Conservation (phyloP, 2,797 vertebrate species). For the Xiphorhynchus erythropygius region DNA sequence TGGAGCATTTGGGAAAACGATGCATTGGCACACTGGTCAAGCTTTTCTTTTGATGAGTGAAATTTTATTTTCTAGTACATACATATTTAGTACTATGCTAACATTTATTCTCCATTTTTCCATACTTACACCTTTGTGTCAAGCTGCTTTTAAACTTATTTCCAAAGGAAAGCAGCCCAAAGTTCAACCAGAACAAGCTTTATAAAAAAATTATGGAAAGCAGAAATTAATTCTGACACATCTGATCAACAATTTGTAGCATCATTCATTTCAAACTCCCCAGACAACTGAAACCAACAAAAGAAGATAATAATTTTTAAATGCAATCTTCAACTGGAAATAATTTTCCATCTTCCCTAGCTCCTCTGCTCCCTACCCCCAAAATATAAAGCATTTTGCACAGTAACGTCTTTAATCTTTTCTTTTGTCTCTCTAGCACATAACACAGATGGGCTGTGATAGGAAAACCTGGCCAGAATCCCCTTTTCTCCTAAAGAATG, state of each 20-base stretch:
- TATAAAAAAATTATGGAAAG: constrained; percentile 44
- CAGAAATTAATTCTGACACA: constrained; percentile 73
- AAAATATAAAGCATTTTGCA: constrained; percentile 43
- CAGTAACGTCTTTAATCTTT: constrained; percentile 65
- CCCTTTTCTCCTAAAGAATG: constrained; percentile 58
- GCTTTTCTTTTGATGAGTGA: constrained; percentile 13
- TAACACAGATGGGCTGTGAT: constrained; percentile 61
- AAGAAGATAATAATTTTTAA: constrained; percentile 66
- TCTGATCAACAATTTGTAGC: constrained; percentile 71
- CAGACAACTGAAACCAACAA: constrained; percentile 58
- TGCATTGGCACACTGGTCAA: constrained; percentile 8
- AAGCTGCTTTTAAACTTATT: constrained; percentile 48
- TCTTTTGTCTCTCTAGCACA: constrained; percentile 59
- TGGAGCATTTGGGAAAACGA: background rate
- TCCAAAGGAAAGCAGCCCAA: constrained; percentile 56
- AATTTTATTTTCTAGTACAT: constrained; percentile 34
- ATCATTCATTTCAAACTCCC: constrained; percentile 69
- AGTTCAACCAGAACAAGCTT: constrained; percentile 57
- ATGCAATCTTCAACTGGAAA: constrained; percentile 66
- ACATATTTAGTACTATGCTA: constrained; percentile 17
- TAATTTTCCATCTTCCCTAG: constrained; percentile 59
- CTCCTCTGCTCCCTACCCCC: background rate
- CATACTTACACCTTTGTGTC: constrained; percentile 36
- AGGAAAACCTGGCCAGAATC: constrained; percentile 63
- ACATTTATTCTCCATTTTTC: constrained; percentile 32